These are phyloP conservation scores for Perca schrenkii DNA, from an alignment of 2,113 vertebrate genomes.

Conservation along the genomic window DNA sequence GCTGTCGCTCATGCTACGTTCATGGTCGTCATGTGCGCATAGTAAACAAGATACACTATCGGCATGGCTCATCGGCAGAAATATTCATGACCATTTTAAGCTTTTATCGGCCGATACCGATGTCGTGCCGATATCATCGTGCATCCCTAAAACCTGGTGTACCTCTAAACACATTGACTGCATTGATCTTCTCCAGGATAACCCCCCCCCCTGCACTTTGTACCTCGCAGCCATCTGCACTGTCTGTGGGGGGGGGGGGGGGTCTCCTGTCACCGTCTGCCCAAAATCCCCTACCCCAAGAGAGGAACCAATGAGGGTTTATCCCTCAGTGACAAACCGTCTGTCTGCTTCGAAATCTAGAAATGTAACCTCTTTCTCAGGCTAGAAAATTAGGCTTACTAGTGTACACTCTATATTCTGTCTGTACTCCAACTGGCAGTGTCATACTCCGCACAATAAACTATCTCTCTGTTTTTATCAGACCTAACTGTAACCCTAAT, in stretches of 20 bases:
- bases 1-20: no score
- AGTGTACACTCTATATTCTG: conserved; percentile 30
- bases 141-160: conserved; percentile 36
- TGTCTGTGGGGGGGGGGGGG: conserved; percentile 38
- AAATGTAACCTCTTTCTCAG: conserved; percentile 48
- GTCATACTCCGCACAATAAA: conserved; percentile 3
- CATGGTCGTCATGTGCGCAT: no score
- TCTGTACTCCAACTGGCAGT: conserved; percentile 28
- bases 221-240: conserved; percentile 60
- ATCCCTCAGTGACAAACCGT: conserved; percentile 63
- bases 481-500: conserved; percentile 16
- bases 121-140: no score
- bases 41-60: no score
- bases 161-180: conserved; percentile 37
- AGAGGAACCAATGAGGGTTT: conserved; percentile 53
- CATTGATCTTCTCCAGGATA: conserved; percentile 36
- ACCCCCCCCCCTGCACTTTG: conserved; percentile 19
- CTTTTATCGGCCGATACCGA: no score
- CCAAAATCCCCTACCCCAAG: conserved; percentile 51
- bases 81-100: no score
- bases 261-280: conserved; percentile 59
- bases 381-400: conserved; percentile 41
- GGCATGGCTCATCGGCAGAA: no score
- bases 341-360: conserved; percentile 60
- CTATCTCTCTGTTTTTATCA: conserved; percentile 34